phyloP scores from a whole-genome alignment of 2,888 invertebrate species.

The Lysandra bellargus region DNA sequence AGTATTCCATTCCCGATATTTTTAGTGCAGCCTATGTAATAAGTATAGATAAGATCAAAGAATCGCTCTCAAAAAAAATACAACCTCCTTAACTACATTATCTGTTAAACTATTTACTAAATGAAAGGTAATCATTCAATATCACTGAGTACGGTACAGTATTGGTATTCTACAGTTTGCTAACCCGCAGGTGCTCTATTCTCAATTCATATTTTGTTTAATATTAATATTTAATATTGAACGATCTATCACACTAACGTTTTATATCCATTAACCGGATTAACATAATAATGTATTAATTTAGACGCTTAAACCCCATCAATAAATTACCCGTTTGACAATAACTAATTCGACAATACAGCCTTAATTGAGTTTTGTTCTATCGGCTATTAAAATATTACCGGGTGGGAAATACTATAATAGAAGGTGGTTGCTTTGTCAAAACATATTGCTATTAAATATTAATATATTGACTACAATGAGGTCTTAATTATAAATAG shows the following conservation, averaged over 20 bases:
- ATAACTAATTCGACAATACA: background rate
- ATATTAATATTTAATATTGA: background rate
- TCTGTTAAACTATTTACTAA: no score
- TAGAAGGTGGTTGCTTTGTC: background rate
- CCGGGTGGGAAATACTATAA: background rate
- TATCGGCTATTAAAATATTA: background rate
- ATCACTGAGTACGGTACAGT: no score
- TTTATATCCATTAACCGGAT: background rate
- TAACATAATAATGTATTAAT: slow-evolving; percentile 11
- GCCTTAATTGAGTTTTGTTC: background rate
- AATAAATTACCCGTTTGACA: background rate
- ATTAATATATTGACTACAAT: background rate
- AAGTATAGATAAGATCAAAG: no score
- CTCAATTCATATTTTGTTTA: background rate
- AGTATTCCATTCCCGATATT: no score
- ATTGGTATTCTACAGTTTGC: no score
- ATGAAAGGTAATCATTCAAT: no score
- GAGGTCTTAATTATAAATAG: background rate
- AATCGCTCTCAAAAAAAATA: no score
- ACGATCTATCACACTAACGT: background rate
- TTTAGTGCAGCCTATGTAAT: no score
- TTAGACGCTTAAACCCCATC: background rate
- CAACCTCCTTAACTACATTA: no score
- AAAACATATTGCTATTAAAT: background rate
- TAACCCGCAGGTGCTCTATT: background rate